Conservation (phyloP, 2,888 invertebrate genomes). For the Amphipyra berbera region DNA sequence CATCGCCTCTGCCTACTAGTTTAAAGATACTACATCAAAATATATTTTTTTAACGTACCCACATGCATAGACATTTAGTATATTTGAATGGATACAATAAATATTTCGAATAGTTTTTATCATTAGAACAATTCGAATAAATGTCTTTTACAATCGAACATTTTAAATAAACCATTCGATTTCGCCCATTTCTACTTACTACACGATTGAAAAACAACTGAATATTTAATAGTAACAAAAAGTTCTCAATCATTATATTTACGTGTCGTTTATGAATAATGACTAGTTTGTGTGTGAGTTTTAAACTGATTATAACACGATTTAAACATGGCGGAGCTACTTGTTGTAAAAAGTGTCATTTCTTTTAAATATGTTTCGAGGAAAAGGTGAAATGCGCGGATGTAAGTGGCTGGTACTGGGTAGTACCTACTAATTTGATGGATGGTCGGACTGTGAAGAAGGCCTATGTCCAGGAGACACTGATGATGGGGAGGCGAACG, state of each 20-base stretch:
- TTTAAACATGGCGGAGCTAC: not conserved
- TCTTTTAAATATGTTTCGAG: conserved; percentile 5
- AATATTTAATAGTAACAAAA: conserved; percentile 25
- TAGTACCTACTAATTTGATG: not conserved
- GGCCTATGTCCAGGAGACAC: too few species aligned
- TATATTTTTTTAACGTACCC: too few species aligned
- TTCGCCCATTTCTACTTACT: not conserved
- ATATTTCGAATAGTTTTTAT: too few species aligned
- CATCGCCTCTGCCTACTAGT: too few species aligned
- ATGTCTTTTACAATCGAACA: too few species aligned
- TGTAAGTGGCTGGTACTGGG: conserved; percentile 1
- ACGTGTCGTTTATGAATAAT: conserved; percentile 27
- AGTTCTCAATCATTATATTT: conserved; percentile 18
- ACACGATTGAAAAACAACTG: conserved; percentile 9
- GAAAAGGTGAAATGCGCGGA: conserved; percentile 1
- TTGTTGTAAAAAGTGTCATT: not conserved
- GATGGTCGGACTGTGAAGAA: not conserved
- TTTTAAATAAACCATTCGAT: too few species aligned
- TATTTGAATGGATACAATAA: too few species aligned
- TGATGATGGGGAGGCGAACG: too few species aligned
- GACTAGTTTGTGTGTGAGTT: conserved; percentile 16
- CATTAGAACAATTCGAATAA: too few species aligned
- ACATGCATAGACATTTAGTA: too few species aligned
- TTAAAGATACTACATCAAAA: too few species aligned
- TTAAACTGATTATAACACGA: conserved; percentile 4